Evolutionary conservation across 2,113 vertebrate genomes (phyloP), one percentile per base, ranked within the genome.

Genomic region (Mionectes macconnelli): DNA sequence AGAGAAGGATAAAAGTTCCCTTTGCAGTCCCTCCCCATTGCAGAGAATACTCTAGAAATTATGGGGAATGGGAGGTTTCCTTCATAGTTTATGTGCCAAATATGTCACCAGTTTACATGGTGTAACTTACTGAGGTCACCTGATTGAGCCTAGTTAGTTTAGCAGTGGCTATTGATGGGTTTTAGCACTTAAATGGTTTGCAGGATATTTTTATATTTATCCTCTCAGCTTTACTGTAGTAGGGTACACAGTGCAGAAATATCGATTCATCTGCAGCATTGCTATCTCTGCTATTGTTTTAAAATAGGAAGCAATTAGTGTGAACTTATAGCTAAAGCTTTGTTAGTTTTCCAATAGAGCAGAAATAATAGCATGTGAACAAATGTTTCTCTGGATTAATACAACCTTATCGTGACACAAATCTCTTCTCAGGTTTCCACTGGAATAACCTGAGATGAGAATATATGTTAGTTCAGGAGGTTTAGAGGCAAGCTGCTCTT

Each of bases 381-480:
- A 87, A 87, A 79, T 44, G 28, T 87, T 92, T 89, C 69, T 91
- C 74, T 87, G 53, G 53, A 69, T 89, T 94, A 95, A 45, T 44
- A 47, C 11, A 52, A 59, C 84, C 73, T 78, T 94, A 94, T 90
- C 82, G 4, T 52, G 77, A 72, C 69, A 87, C 60, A 92, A n/a
- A 95, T 92, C 69, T 90, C 50, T 59, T 89, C 84, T 94, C 89
- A 84, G 49, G 30, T 96, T 94, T 82, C 86, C 69, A 62, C 33
- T 84, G 74, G 73, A 93, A 89, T 60, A 84, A 89, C 37, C 80
- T 75, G 70, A 84, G 60, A 87, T 82, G 37, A 92, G 81, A 92
- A 83, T 94, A 73, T 82, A 74, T 85, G 72, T 94, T 94, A 88
- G 79, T 89, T 97, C 82, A 86, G 63, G 67, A 94, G 88, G 70